phyloP scores from a whole-genome alignment of 2,113 vertebrate genomes.

The Chamaetylas fuelleborni region DNA sequence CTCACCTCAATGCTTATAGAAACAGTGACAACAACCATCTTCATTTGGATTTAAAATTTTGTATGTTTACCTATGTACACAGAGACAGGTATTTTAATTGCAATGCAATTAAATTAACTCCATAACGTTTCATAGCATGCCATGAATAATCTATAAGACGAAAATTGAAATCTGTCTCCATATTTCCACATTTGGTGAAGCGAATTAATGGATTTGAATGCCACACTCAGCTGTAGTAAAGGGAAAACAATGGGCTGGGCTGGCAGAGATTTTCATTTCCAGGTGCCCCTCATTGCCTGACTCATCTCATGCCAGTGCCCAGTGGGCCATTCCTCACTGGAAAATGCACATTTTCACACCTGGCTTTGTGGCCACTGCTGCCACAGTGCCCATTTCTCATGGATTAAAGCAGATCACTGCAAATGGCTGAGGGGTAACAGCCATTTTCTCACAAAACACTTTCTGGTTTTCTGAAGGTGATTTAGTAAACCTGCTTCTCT shows the following conservation, averaged over 20 bases:
- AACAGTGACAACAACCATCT: background rate
- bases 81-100: constrained; percentile 41
- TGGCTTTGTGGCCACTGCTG: background rate
- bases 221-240: background rate
- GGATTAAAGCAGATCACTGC: background rate
- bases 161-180: background rate
- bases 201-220: background rate
- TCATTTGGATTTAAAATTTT: background rate
- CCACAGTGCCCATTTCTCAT: background rate
- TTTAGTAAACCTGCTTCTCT: background rate
- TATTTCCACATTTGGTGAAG: background rate
- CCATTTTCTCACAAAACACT: background rate
- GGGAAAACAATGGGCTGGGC: background rate
- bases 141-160: constrained; percentile 45
- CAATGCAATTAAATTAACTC: constrained; percentile 20
- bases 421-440: background rate
- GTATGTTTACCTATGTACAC: background rate
- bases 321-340: background rate
- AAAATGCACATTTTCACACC: background rate
- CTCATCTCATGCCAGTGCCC: background rate
- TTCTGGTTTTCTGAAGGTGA: background rate
- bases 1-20: background rate
- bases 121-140: background rate
- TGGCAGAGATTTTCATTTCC: background rate
- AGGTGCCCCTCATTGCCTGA: background rate